A percentile compares a stretch with the other conserved stretches of the same genome.
Evolutionary conservation across 2,797 vertebrate species (phyloP).

Genomic region (Notamacropus eugenii): DNA sequence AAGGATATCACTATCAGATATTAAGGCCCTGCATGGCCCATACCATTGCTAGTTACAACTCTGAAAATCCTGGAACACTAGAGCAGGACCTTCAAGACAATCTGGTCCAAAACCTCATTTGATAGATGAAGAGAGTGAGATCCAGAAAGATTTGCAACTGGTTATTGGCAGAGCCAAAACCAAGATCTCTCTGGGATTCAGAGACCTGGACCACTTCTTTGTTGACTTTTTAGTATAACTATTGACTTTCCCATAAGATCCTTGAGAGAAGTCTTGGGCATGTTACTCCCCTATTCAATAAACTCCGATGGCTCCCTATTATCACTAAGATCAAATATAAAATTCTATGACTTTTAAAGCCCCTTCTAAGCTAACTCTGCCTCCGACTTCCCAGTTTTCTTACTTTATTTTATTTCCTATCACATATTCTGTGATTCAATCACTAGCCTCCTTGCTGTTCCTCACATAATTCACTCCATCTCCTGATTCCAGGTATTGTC

Average conservation of each 20-base stretch:
- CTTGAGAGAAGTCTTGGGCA: background rate
- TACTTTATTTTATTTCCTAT: background rate
- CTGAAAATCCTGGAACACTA: background rate
- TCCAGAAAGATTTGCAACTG: background rate
- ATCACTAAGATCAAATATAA: background rate
- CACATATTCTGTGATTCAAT: background rate
- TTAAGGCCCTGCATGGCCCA: background rate
- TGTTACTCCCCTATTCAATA: background rate
- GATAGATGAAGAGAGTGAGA: background rate
- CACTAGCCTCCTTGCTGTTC: background rate
- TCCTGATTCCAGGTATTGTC: background rate
- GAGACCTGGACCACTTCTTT: background rate
- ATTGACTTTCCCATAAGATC: background rate
- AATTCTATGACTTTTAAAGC: background rate
- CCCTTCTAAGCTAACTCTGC: background rate
- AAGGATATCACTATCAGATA: background rate
- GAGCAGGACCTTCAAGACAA: background rate
- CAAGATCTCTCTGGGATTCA: background rate
- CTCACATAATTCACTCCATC: background rate
- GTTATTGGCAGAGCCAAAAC: background rate
- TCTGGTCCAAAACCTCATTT: background rate
- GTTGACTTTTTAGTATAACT: background rate
- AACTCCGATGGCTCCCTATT: background rate
- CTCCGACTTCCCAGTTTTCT: background rate
- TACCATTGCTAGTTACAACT: background rate